Base-by-base conservation (phyloP, 1,140 invertebrate genomes). In the Pectinophora gossypiella region DNA sequence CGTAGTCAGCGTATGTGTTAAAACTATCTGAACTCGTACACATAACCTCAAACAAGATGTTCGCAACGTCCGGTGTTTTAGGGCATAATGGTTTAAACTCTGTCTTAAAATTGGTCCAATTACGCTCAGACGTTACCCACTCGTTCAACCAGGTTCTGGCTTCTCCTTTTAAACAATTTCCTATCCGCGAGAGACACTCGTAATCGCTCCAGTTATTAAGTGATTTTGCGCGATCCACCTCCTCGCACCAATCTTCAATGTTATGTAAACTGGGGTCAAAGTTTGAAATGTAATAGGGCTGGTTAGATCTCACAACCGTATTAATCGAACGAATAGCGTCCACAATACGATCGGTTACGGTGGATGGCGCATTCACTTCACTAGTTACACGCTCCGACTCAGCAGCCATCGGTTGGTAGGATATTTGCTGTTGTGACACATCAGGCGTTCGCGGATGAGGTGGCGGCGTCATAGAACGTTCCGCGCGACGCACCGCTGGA, bases 51-150 rank as follows among this genome's bases (percentile, higher is more conserved):
- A 20, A 54, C 5, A 59, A 19, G 3, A 59, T 42, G 9, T 19
- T 40, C 13, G 56, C 56, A 0, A 42, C 13, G 18, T 59, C 38
- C 12, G 22, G 22, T 1, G 38, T 55, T 36, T 27, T 18, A 2
- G 52, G 49, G 15, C 54, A 62, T 1, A 62, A 27, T 0, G 60
- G 40, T 6, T 21, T 21, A 47, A 58, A 61, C 19, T 61, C 54
- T 0, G 9, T 3, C 21, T 62, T 58, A 40, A 62, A 57, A 46
- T 58, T 54, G 2, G 5, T 38, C 51, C 55, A 62, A 6, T 32
- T 49, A 13, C 55, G 50, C 18, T 61, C 54, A 27, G 21, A 49
- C 0, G 54, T 51, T 2, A 58, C 45, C 60, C 51, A 62, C 5
- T 62, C 51, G 15, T 57, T 46, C 1, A 62, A 36, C 51, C 55